A percentile compares a stretch with the other conserved stretches of the same genome.
phyloP scores from a whole-genome alignment of 2,888 invertebrate genomes.

The Sminthurinus aureus region DNA sequence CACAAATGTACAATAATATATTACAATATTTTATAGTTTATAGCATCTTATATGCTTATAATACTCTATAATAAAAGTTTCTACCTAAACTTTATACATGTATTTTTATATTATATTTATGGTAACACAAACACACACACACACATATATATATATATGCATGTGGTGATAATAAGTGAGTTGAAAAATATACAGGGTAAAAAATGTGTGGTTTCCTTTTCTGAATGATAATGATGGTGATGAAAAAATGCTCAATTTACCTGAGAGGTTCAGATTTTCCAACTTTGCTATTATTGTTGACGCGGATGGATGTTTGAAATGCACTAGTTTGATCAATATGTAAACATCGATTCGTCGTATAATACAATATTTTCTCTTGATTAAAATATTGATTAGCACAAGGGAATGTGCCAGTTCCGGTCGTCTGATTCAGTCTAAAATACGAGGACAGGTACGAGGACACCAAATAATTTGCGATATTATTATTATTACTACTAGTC shows the following conservation, averaged over 20 bases:
- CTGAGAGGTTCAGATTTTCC: constrained; percentile 21
- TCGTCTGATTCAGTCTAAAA: constrained; percentile 22
- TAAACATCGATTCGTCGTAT: constrained; percentile 51
- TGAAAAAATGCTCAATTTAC: constrained; percentile 15
- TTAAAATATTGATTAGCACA: constrained; percentile 43
- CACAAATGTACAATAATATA: too few relatives aligned
- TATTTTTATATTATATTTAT: neutral
- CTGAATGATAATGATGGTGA: constrained; percentile 27
- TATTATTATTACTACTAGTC: constrained; percentile 19
- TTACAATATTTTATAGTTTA: too few relatives aligned
- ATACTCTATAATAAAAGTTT: too few relatives aligned
- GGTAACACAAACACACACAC: neutral
- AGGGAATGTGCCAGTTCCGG: constrained; percentile 39
- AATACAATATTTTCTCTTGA: constrained; percentile 42
- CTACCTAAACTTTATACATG: neutral
- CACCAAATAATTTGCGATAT: constrained; percentile 9
- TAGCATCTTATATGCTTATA: too few relatives aligned
- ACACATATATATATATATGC: neutral
- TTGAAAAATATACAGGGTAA: neutral
- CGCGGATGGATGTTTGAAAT: constrained; percentile 18
- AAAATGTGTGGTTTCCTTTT: neutral
- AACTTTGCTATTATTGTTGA: neutral
- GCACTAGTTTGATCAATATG: constrained; percentile 54
- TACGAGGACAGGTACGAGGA: constrained; percentile 31
- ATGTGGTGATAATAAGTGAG: neutral